Conservation (phyloP, 2,797 vertebrate species). For the Hephaestus fuliginosus region DNA sequence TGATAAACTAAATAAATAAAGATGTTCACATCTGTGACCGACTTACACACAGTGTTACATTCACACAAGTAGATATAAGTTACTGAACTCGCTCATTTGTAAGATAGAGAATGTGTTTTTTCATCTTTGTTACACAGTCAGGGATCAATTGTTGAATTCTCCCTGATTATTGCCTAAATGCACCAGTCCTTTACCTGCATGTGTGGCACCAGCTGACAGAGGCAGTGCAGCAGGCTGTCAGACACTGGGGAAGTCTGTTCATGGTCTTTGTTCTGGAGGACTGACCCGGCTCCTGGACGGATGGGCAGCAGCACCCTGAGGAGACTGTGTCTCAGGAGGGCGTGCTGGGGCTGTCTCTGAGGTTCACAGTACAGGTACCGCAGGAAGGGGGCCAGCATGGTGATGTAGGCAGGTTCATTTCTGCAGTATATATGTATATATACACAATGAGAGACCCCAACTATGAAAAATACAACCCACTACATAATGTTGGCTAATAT, state of each 20-base stretch:
- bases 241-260: conserved; percentile 60
- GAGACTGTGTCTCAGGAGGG: conserved; percentile 88
- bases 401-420: conserved; percentile 83
- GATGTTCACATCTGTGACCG: not conserved
- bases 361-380: conserved; percentile 94
- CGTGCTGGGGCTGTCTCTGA: conserved; percentile 87
- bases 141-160: too few species aligned
- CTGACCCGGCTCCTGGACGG: conserved; percentile 38
- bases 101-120: not conserved
- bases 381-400: conserved; percentile 92
- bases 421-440: conserved; percentile 71
- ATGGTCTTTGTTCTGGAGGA: conserved; percentile 44
- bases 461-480: not conserved
- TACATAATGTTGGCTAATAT: not conserved
- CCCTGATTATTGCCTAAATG: not conserved
- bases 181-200: conserved; percentile 86
- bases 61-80: not conserved
- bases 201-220: conserved; percentile 88
- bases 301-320: conserved; percentile 87
- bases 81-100: not conserved
- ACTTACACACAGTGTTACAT: not conserved
- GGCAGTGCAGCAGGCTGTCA: conserved; percentile 84
- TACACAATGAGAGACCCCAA: not conserved
- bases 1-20: not conserved
- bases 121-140: not conserved